Evolutionary conservation across 2,113 vertebrate genomes (phyloP).

Genomic region (Pedionomus torquatus): DNA sequence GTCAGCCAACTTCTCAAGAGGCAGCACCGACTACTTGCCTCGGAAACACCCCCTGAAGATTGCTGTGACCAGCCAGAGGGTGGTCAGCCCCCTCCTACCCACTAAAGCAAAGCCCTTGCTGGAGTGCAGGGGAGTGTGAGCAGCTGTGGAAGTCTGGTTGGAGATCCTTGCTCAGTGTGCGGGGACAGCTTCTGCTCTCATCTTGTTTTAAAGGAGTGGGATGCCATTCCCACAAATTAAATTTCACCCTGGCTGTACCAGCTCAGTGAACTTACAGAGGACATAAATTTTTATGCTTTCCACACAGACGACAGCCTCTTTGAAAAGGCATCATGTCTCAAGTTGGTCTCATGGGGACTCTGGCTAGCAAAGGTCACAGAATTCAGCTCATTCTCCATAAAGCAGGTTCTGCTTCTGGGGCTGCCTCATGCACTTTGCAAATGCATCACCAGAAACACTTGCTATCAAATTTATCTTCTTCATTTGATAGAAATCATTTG

Average conservation of each 20-base stretch:
- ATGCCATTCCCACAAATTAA: fast-evolving
- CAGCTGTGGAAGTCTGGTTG: fast-evolving
- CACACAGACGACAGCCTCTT: background rate
- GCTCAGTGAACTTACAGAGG: background rate
- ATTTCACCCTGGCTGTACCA: background rate
- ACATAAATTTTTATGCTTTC: fast-evolving
- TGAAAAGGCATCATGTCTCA: fast-evolving
- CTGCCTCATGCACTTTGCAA: background rate
- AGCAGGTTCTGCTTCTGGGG: background rate
- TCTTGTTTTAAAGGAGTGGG: fast-evolving
- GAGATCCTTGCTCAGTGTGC: fast-evolving
- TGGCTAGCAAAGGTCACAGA: fast-evolving
- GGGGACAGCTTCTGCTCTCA: fast-evolving
- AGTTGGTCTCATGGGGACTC: background rate
- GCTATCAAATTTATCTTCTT: background rate
- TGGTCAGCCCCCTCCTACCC: fast-evolving
- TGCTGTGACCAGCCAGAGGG: background rate
- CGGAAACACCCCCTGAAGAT: background rate
- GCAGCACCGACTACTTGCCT: background rate
- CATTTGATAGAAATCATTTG: background rate
- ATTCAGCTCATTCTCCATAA: background rate
- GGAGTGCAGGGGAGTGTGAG: background rate
- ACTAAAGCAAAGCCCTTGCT: background rate
- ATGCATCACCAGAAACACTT: background rate
- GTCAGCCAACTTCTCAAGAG: background rate